Evolutionary conservation across 2,888 invertebrate genomes (phyloP).

Genomic region (Julus scandinavius): DNA sequence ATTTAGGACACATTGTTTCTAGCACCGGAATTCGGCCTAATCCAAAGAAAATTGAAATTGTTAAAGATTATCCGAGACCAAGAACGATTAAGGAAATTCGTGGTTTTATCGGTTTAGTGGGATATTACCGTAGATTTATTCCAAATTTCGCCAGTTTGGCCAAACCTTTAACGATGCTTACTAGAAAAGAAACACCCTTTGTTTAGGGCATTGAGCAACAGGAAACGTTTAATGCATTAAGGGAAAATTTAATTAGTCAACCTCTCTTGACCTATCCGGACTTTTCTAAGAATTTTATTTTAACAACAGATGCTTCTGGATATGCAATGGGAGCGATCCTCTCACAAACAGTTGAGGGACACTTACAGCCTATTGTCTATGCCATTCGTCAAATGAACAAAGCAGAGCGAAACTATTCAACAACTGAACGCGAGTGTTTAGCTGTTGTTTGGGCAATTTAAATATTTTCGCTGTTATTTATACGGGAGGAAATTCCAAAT

Average conservation of each 20-base stretch:
- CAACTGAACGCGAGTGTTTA: constrained; percentile 51
- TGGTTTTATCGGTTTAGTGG: neutral
- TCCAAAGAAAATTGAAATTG: no score
- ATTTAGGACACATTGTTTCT: no score
- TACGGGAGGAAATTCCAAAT: neutral
- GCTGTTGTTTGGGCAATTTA: constrained; percentile 51
- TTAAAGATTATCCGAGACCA: no score
- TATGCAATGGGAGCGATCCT: constrained; percentile 49
- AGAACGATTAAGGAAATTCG: no score
- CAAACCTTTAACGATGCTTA: neutral
- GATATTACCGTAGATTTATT: neutral
- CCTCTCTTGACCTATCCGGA: constrained; percentile 7
- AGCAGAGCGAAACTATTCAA: constrained; percentile 47
- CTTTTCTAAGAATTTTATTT: neutral
- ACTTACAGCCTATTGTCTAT: neutral
- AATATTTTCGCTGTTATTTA: constrained; percentile 43
- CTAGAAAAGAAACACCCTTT: neutral
- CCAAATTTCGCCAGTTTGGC: no score
- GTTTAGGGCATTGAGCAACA: neutral
- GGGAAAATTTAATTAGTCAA: neutral
- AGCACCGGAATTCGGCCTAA: no score
- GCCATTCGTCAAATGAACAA: neutral
- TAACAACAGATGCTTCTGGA: neutral
- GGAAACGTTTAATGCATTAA: neutral
- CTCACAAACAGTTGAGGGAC: neutral